Evolutionary conservation across 2,113 vertebrate genomes (phyloP), one percentile per base, ranked within the genome.

Genomic region (Hippocampus mohnikei): DNA sequence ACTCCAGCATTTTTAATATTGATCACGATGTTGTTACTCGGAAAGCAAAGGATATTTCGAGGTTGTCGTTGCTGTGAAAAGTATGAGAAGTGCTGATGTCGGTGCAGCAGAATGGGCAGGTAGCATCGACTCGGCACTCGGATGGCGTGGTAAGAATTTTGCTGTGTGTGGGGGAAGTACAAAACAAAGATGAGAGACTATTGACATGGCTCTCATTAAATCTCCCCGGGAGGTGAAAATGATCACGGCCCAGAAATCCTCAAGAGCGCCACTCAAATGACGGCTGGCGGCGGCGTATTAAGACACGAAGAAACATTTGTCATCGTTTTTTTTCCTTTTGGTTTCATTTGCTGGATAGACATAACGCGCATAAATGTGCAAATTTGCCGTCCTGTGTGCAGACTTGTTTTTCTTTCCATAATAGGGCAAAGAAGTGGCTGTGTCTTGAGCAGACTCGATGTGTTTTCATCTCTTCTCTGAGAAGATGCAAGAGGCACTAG

Each of bases 261-360:
- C 74, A 60, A 53, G 70, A 81, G 72, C 3, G 33, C 23, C 60
- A 53, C 80, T 78, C 65, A 53, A 71, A 77, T 71, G 73, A 75
- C 77, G 76, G 25, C 69, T 16, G 48, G 42, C 64, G 71, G 61
- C 70, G 62, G 74, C 44, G 29, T n/a, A 78, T 81, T 72, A n/a
- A 60, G 42, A 37, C 75, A 79, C 69, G 58, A 83, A 77, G 74
- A 67, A 52, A 41, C 80, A 73, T 82, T 65, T 67, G 70, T 60
- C 2, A 16, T 33, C 64, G 50, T 23, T 69, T 27, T 27, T 77
- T 56, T 44, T 13, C 42, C 9, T 50, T 42, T 71, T 18, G 0
- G 25, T 50, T 40, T 82, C 71, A 73, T 70, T 82, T 72, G 66
- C 13, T 44, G 12, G 13, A 44, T 13, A 12, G 42, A 44, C 33